Evolutionary conservation across 2,113 vertebrate genomes (phyloP), one percentile per base, ranked within the genome.

Genomic region (Leucopsar rothschildi): DNA sequence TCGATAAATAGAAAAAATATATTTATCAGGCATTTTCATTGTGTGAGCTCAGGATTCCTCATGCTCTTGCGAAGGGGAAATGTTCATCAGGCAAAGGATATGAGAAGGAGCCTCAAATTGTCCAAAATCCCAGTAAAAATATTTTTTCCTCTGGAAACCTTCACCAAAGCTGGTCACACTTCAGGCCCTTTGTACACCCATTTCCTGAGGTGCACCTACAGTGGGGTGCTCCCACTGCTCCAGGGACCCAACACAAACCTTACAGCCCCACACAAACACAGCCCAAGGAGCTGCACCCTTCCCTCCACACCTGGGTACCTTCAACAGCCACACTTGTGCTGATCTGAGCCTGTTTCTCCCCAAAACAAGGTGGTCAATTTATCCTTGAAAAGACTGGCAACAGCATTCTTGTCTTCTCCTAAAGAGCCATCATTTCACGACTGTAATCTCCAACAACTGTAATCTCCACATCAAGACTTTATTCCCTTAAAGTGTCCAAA

Each of bases 191-290:
- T n/a, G 22, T 20, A 9, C 60, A 13, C 10, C 11, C 15, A 0
- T 44, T 64, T 72, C 64, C 40, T 45, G 33, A 24, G 0, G 3
- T 8, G 29, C 35, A 3, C 40, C 40, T 37, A 3, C 4, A 5
- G 12, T 15, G 12, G 11, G 11, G 3, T 50, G 49, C 14, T 50
- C 49, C 49, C 27, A 4, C 21, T 12, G 15, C 35, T n/a, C 47
- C 56, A 59, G 42, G 15, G n/a, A 17, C 80, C 64, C 79, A 16
- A 12, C 31, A 40, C 50, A 68, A 88, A 19, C 50, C 22, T 53
- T 2, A 13, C 0, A 3, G 28, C 23, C 45, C 11, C 1, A 0
- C 33, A 12, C 0, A 33, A 20, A 24, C 44, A 11, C 39, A 31
- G 31, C 45, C 66, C 4, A 0, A 24, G 57, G 57, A 57, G 56